Evolutionary conservation across 2,888 invertebrate genomes (phyloP).

Genomic region (Trichogramma evanescens): DNA sequence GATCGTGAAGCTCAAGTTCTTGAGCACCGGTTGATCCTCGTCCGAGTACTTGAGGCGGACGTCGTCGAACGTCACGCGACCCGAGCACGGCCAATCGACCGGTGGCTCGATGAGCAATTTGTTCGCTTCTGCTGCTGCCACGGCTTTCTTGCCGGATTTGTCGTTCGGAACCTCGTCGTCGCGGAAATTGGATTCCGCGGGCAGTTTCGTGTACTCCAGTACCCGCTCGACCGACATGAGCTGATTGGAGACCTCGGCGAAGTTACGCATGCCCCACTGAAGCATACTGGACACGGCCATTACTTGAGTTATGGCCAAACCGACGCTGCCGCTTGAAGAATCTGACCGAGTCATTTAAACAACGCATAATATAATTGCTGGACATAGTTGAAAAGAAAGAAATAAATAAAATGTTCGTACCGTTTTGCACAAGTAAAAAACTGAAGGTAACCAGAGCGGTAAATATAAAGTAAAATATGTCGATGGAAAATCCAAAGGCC

Average conservation of each 20-base stretch:
- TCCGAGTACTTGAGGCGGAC: conserved; percentile 48
- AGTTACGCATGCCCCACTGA: conserved; percentile 76
- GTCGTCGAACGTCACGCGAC: conserved; percentile 37
- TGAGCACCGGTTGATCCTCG: conserved; percentile 49
- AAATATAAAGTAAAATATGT: conserved; percentile 60
- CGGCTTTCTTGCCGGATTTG: conserved; percentile 19
- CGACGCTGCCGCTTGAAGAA: conserved; percentile 40
- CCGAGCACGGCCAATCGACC: conserved; percentile 34
- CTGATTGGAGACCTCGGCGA: conserved; percentile 72
- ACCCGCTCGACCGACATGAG: conserved; percentile 78
- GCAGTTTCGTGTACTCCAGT: conserved; percentile 67
- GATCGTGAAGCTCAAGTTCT: conserved; percentile 40
- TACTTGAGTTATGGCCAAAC: conserved; percentile 48
- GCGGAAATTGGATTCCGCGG: conserved; percentile 48
- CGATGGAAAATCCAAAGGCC: conserved; percentile 53
- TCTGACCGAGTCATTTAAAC: not conserved
- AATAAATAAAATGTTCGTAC: conserved; percentile 22
- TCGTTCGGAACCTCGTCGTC: conserved; percentile 24
- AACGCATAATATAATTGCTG: not conserved
- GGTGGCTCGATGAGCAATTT: conserved; percentile 23
- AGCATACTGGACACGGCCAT: conserved; percentile 52
- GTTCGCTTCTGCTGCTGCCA: not conserved
- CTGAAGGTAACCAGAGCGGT: conserved; percentile 61
- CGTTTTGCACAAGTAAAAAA: conserved; percentile 48
- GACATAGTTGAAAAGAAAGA: not conserved